Conservation (phyloP, 2,113 vertebrate species). For the Psittacus erithacus region DNA sequence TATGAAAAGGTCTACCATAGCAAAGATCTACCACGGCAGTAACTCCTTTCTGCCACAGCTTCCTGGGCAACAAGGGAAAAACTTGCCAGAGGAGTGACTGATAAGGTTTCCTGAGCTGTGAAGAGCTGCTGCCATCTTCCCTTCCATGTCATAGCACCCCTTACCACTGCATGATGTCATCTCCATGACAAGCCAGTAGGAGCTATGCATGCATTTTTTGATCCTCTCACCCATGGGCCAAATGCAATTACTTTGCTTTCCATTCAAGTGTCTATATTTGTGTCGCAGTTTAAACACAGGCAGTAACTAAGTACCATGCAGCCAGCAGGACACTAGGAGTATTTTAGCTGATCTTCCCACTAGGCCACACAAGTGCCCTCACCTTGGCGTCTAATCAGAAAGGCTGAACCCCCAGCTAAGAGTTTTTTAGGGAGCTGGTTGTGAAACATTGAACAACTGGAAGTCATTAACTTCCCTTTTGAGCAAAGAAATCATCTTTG, state of each 20-base stretch:
- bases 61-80: neutral
- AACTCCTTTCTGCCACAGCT: neutral
- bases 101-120: neutral
- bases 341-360: neutral
- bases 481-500: neutral
- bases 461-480: conserved; percentile 7
- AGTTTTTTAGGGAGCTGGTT: neutral
- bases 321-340: neutral
- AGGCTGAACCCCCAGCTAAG: neutral
- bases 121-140: neutral
- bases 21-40: neutral
- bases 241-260: neutral
- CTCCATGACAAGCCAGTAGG: neutral
- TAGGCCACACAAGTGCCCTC: neutral
- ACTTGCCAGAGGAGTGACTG: neutral
- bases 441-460: neutral
- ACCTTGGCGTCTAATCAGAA: neutral
- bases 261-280: neutral
- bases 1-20: neutral
- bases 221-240: neutral
- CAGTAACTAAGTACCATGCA: neutral
- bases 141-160: neutral
- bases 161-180: fast-evolving
- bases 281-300: neutral
- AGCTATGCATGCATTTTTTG: fast-evolving